Percentiles rank a stretch among this genome's conserved stretches.
Conservation (phyloP, 2,113 vertebrate genomes). For the Stercorarius parasiticus region DNA sequence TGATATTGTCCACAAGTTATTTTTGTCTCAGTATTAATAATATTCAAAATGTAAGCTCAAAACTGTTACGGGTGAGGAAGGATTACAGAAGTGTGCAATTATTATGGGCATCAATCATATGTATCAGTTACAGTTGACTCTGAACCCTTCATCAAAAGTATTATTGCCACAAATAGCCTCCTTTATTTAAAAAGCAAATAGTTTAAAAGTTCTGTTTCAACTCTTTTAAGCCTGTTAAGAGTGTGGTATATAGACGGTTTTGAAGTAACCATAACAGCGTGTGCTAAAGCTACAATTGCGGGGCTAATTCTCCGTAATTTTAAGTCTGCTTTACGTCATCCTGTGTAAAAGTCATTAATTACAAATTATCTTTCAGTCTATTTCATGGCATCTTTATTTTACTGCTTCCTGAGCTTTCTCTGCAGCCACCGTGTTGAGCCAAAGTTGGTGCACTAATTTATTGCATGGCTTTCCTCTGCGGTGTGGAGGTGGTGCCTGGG, state of each 20-base stretch:
- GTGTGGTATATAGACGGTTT: not conserved
- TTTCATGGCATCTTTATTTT: not conserved
- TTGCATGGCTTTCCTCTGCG: not conserved
- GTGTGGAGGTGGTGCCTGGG: not conserved
- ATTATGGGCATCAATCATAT: constrained; percentile 28
- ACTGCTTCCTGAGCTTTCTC: not conserved
- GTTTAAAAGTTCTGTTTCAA: constrained; percentile 18
- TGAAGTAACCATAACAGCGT: constrained; percentile 18
- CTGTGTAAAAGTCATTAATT: constrained; percentile 14
- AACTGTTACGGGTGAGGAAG: not conserved
- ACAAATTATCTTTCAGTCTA: not conserved
- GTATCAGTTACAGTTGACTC: not conserved
- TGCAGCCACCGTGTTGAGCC: not conserved
- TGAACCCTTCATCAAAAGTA: constrained; percentile 13
- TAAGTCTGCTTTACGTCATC: constrained; percentile 1
- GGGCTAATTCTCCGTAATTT: not conserved
- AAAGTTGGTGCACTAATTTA: not conserved
- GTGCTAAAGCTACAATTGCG: not conserved
- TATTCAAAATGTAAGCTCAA: not conserved
- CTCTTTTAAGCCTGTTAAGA: constrained; percentile 36
- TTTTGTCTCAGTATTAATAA: constrained; percentile 34
- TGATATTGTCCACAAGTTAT: constrained; percentile 26
- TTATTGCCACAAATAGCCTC: constrained; percentile 20
- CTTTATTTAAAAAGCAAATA: not conserved
- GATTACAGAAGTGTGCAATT: constrained; percentile 39